Conservation (phyloP, 2,888 invertebrate genomes). For the Phyllotreta striolata region DNA sequence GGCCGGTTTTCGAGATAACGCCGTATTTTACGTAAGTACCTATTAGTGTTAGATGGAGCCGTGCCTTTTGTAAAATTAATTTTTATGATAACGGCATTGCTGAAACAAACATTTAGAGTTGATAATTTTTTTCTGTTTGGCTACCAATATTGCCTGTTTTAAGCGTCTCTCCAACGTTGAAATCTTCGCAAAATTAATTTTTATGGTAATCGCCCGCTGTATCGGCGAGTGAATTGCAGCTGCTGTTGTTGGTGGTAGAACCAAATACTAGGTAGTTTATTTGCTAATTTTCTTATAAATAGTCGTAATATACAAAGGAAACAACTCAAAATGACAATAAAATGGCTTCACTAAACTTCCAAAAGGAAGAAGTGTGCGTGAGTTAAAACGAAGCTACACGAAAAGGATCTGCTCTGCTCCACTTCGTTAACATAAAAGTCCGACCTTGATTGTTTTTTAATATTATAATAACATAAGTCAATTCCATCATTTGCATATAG, state of each 20-base stretch:
- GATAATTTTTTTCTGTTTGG: slow-evolving; percentile 7
- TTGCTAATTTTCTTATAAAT: too few species aligned
- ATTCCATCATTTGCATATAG: slow-evolving; percentile 12
- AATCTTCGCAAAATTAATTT: slow-evolving; percentile 11
- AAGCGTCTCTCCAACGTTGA: neutral
- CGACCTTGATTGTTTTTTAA: slow-evolving; percentile 4
- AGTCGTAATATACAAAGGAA: too few species aligned
- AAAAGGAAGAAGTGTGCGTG: too few species aligned
- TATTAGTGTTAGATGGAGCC: slow-evolving; percentile 22
- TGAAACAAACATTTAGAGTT: slow-evolving; percentile 10
- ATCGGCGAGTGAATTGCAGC: too few species aligned
- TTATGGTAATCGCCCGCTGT: too few species aligned
- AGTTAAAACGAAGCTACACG: too few species aligned
- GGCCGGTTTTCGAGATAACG: slow-evolving; percentile 7
- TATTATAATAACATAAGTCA: slow-evolving; percentile 6
- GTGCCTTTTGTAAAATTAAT: slow-evolving; percentile 18
- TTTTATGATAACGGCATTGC: slow-evolving; percentile 23
- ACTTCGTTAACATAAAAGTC: neutral
- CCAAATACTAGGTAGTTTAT: too few species aligned
- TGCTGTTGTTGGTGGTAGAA: too few species aligned
- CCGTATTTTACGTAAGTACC: slow-evolving; percentile 12
- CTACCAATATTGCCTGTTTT: slow-evolving; percentile 6
- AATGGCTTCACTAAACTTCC: too few species aligned
- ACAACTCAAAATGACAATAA: too few species aligned
- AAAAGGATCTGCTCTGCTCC: too few species aligned